These are phyloP conservation scores for Scelioninae gen. 1 DNA, from an alignment of 2,888 invertebrate species.

Conservation along the genomic window DNA sequence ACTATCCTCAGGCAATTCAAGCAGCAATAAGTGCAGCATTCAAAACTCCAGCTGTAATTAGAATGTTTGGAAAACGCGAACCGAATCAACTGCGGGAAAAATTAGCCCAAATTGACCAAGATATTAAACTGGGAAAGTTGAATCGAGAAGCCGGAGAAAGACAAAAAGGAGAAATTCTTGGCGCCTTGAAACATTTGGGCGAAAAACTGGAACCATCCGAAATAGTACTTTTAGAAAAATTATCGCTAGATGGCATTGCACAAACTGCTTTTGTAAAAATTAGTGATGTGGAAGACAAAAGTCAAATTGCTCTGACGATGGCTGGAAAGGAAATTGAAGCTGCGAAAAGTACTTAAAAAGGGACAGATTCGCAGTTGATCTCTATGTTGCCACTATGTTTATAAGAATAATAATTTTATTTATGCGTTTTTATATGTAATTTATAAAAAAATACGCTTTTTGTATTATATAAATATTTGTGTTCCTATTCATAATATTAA, in stretches of 20 bases:
- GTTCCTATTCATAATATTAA: too few species aligned
- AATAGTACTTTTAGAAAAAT: constrained; percentile 85
- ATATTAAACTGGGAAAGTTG: constrained; percentile 87
- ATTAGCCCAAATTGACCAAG: constrained; percentile 86
- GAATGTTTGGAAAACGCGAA: constrained; percentile 89
- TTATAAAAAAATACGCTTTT: too few species aligned
- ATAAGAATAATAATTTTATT: too few species aligned
- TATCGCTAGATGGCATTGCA: constrained; percentile 82
- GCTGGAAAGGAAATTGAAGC: constrained; percentile 78
- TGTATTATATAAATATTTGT: too few species aligned
- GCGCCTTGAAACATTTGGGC: constrained; percentile 85
- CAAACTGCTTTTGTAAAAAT: constrained; percentile 85
- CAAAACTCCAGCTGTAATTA: constrained; percentile 90
- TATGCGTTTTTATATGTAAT: too few species aligned
- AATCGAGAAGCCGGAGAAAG: constrained; percentile 84
- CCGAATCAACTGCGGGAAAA: constrained; percentile 87
- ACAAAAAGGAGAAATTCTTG: constrained; percentile 85
- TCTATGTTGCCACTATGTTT: too few species aligned
- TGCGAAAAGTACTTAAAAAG: constrained; percentile 70
- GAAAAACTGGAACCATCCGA: constrained; percentile 85
- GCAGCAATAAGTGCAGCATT: constrained; percentile 91
- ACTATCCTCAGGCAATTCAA: constrained; percentile 87
- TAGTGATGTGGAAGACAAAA: constrained; percentile 81
- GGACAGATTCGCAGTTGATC: too few species aligned
- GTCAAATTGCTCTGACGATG: constrained; percentile 76